Evolutionary conservation across 2,888 invertebrate genomes (phyloP), one percentile per base, ranked within the genome.

Genomic region (Lumbricus terrestris): DNA sequence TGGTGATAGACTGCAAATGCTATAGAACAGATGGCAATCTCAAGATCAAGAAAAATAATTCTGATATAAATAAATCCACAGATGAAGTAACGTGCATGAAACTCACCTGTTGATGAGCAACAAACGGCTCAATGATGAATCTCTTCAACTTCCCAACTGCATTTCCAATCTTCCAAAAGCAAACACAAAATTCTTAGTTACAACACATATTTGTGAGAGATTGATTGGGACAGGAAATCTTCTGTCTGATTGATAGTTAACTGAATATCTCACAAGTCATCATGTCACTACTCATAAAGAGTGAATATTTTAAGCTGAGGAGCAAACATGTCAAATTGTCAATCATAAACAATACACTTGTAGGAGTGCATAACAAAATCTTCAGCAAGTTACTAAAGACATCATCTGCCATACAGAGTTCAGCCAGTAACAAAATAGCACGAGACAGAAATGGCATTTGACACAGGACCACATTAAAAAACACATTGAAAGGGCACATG

Each of bases 81-180:
- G 34, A 34, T 5, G 35, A 33, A 35, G 35, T 33, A 88, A 33
- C 20, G 40, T 40, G 47, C 29, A 3, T 23, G 33, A 69, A 90
- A n/a, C n/a, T n/a, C n/a, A n/a, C n/a, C n/a, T 97, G 96, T 93
- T 97, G 96, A 94, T 99, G 99, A 34, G 97, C 96, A 82, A 99
- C 96, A 95, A 99, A 99, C 0, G 99, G 99, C 95, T 99, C 99
- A 90, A 99, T 97, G 92, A 99, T 98, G 95, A 99, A 99, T 93
- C 97, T 97, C 92, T 97, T 96, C 91, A 99, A 96, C 94, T 97
- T 98, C 91, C 99, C 99, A 34, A 96, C 96, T 0, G 99, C 97
- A 90, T 96, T 97, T 47, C 98, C 99, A 92, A 99, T 96, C 96
- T 96, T 93, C 88, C 37, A 91, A 90, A 85, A 82, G 90, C 47